Base-by-base conservation (phyloP, 2,113 vertebrate genomes). In the Microtus richardsoni region DNA sequence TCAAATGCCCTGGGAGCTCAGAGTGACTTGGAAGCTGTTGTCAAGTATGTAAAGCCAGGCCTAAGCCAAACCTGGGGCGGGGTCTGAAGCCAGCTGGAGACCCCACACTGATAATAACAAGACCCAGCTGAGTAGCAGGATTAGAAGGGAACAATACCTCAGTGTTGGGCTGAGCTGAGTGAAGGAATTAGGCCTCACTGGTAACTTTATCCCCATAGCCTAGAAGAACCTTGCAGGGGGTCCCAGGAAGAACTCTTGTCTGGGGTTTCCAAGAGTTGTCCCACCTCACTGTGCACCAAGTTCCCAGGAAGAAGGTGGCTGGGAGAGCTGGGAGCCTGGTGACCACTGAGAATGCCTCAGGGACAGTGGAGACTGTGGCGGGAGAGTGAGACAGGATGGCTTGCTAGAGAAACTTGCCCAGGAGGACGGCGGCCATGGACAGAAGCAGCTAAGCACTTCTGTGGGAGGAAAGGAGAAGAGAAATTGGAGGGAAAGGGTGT, bases 171-270 rank as follows among this genome's bases (percentile, higher is more conserved):
- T 78, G 36, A 88, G 88, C 88, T 88, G 88, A 62, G 85, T 89
- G 80, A 92, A 95, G 85, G 91, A 88, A 95, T 93, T 92, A 95
- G 91, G 68, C 84, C 95, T 93, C 71, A 21, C 88, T 12, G 13
- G 95, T 92, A 92, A 96, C 91, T 58, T 62, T 79, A 95, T 96
- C 93, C 88, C 1, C 1, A 0, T 64, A 73, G 91, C 97, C 96
- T 86, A 77, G 77, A 41, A 80, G 54, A 96, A 75, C 54, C 54
- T 92, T 12, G 17, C 9, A 24, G 62, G 62, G 89, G 79, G 74
- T 87, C 88, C 66, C 9, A 1, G 64, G 66, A 75, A 73, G 52
- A 36, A 90, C 66, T 93, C 58, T 86, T 68, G 86, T 75, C 82
- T 22, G 9, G 58, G 28, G 74, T 68, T 52, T 49, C 80, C 26